Evolutionary conservation across 1,140 invertebrate species (phyloP).

Genomic region (Plutomurus gul): DNA sequence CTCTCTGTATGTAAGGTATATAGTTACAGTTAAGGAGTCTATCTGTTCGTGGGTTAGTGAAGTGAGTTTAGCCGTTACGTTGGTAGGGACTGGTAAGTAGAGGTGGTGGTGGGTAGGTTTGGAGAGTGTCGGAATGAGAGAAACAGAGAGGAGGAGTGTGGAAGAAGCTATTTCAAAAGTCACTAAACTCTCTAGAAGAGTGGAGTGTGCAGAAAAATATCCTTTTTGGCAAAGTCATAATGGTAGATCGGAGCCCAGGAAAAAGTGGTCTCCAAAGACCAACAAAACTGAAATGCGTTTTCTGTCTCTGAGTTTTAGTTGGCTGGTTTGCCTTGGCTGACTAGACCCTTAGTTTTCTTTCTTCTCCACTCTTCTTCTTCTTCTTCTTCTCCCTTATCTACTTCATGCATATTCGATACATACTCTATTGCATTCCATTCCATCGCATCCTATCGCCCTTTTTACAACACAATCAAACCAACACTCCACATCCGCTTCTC

Average conservation of each 20-base stretch:
- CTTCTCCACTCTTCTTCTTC: neutral
- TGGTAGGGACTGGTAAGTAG: too few species aligned
- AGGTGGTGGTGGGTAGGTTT: neutral
- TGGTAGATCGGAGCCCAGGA: constrained; percentile 24
- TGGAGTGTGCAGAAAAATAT: constrained; percentile 36
- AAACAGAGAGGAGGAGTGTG: constrained; percentile 32
- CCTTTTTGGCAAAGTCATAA: constrained; percentile 41
- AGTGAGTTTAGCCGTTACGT: too few species aligned
- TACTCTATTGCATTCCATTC: constrained; percentile 15
- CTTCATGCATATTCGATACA: constrained; percentile 8
- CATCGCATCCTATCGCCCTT: neutral
- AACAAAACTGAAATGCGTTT: constrained; percentile 52
- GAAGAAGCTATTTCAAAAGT: constrained; percentile 31
- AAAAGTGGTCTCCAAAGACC: constrained; percentile 52
- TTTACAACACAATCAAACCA: neutral
- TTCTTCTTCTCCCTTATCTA: constrained; percentile 15
- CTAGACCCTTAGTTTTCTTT: constrained; percentile 6
- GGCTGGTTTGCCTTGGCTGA: neutral
- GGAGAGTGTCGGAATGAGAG: constrained; percentile 26
- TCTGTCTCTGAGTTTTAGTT: constrained; percentile 19
- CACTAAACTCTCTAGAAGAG: constrained; percentile 12
- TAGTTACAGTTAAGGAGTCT: too few species aligned
- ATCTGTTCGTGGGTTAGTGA: too few species aligned
- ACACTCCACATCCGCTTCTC: neutral
- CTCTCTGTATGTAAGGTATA: too few species aligned